Conservation (phyloP, 2,113 vertebrate species). For the Oryzias woworae region DNA sequence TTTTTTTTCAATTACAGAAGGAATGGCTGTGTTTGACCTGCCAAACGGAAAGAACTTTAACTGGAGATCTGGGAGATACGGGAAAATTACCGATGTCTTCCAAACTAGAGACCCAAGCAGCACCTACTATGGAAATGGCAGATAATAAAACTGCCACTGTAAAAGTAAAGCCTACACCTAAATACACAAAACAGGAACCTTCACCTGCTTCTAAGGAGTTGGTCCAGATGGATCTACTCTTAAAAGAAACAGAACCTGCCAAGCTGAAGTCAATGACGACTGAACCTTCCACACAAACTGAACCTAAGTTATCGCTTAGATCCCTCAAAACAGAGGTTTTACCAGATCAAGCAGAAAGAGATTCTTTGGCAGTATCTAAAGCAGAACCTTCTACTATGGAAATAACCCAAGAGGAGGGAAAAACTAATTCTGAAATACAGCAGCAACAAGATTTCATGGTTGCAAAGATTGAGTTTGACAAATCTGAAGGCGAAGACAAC, state of each 20-base stretch:
- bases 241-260: slow-evolving; percentile 30
- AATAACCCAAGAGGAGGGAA: slow-evolving; percentile 5
- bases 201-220: slow-evolving; percentile 50
- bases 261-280: slow-evolving; percentile 9
- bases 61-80: slow-evolving; percentile 84
- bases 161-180: slow-evolving; percentile 23
- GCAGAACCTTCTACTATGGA: slow-evolving; percentile 12
- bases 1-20: slow-evolving; percentile 73
- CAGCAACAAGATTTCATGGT: slow-evolving; percentile 15
- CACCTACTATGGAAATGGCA: slow-evolving; percentile 23
- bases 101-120: slow-evolving; percentile 37
- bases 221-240: slow-evolving; percentile 32
- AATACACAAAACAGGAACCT: slow-evolving; percentile 17
- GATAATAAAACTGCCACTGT: slow-evolving; percentile 15
- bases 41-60: slow-evolving; percentile 90
- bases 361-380: slow-evolving; percentile 7
- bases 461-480: slow-evolving; percentile 6
- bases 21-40: slow-evolving; percentile 98
- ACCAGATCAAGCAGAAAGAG: slow-evolving; percentile 19
- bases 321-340: slow-evolving; percentile 11
- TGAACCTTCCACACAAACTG: slow-evolving; percentile 1
- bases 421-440: slow-evolving; percentile 17
- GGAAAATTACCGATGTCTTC: slow-evolving; percentile 71
- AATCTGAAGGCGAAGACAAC: slow-evolving; percentile 19
- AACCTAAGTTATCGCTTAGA: slow-evolving; percentile 2